phyloP scores from a whole-genome alignment of 2,888 invertebrate species.

The Lithosia quadra region DNA sequence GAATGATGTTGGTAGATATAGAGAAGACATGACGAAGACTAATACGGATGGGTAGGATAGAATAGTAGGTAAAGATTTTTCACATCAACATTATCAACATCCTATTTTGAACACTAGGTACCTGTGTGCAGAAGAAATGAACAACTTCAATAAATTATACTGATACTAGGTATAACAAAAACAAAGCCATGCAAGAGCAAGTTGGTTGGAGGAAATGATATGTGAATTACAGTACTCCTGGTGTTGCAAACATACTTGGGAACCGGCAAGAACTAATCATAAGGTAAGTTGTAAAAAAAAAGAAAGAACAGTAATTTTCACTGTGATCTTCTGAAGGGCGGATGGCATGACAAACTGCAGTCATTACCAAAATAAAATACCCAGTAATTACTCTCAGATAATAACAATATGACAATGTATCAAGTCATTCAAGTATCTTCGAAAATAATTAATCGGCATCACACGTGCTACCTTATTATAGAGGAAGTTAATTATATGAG shows the following conservation, averaged over 20 bases:
- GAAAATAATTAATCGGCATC: slow-evolving; percentile 45
- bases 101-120: too few species aligned
- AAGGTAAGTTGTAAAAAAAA: background rate
- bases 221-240: background rate
- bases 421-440: slow-evolving; percentile 26
- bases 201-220: background rate
- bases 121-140: too few species aligned
- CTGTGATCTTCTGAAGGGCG: background rate
- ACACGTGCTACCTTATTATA: slow-evolving; percentile 42
- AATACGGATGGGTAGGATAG: too few species aligned
- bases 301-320: slow-evolving; percentile 1
- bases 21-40: too few species aligned
- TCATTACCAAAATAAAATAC: slow-evolving; percentile 11
- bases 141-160: too few species aligned
- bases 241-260: background rate
- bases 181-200: too few species aligned
- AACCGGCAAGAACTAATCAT: background rate
- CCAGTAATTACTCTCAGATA: slow-evolving; percentile 9
- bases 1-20: too few species aligned
- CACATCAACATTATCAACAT: too few species aligned
- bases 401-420: slow-evolving; percentile 20
- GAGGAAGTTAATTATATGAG: slow-evolving; percentile 53
- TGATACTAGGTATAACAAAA: too few species aligned
- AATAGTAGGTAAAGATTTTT: too few species aligned
- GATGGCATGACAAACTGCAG: slow-evolving; percentile 1